Evolutionary conservation across 2,797 vertebrate species (phyloP).

Genomic region (Agapornis canus): DNA sequence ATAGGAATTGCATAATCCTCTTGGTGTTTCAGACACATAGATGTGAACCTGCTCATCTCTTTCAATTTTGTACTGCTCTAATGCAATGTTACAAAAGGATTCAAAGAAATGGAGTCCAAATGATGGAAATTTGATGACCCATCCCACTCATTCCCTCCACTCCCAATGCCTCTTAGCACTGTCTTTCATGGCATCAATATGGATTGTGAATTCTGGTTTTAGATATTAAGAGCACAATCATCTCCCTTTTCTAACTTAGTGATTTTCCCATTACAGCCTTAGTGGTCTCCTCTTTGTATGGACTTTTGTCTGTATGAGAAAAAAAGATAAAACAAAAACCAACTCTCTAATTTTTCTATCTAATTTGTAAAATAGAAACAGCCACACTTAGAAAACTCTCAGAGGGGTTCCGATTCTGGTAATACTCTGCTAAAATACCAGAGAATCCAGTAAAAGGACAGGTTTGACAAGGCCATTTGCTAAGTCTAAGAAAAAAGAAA

Average conservation of each 20-base stretch:
- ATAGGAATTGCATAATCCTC: neutral
- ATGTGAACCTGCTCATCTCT: neutral
- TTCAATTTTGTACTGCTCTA: neutral
- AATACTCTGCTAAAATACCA: neutral
- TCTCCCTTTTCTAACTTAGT: neutral
- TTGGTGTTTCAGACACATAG: neutral
- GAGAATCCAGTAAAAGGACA: neutral
- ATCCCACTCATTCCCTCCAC: neutral
- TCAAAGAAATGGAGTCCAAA: neutral
- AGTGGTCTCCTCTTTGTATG: neutral
- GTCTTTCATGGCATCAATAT: neutral
- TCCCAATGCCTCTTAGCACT: neutral
- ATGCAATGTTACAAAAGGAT: neutral
- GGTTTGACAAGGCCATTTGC: conserved; percentile 1
- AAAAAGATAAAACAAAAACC: neutral
- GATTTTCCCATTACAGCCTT: neutral
- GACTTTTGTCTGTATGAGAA: neutral
- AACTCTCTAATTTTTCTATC: neutral
- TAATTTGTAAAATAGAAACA: neutral
- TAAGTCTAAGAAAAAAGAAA: neutral
- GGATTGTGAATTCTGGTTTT: neutral
- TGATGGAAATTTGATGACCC: neutral
- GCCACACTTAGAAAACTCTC: neutral
- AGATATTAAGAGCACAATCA: neutral
- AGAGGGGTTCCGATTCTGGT: neutral